phyloP scores from a whole-genome alignment of 2,113 vertebrate genomes.

The Corythaixoides concolor region DNA sequence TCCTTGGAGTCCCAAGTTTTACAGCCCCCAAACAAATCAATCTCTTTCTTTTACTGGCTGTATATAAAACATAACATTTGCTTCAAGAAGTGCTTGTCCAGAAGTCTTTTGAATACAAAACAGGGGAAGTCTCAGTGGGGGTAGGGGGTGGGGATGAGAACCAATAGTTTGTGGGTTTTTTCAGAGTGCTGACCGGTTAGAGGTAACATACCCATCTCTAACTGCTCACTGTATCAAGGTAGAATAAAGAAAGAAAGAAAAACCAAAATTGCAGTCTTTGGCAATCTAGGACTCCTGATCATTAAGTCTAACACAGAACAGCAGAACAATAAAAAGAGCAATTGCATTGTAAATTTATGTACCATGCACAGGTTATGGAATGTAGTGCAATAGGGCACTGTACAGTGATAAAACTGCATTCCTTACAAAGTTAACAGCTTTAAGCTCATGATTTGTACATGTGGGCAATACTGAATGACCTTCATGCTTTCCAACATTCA shows the following conservation, averaged over 20 bases:
- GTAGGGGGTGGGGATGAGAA: not conserved
- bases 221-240: not conserved
- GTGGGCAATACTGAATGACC: slow-evolving; percentile 20
- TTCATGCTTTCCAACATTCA: slow-evolving; percentile 11
- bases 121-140: not conserved
- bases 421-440: slow-evolving; percentile 26
- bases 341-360: slow-evolving; percentile 46
- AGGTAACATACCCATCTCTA: not conserved
- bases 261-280: not conserved
- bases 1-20: not conserved
- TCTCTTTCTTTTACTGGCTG: not conserved
- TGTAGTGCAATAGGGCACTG: slow-evolving; percentile 25
- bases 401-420: slow-evolving; percentile 19
- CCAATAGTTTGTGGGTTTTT: not conserved
- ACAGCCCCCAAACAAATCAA: not conserved
- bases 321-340: slow-evolving; percentile 40
- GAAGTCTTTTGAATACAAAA: not conserved
- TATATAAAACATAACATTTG: slow-evolving; percentile 17
- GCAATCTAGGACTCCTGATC: not conserved
- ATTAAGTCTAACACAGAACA: not conserved
- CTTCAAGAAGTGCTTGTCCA: slow-evolving; percentile 8
- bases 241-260: not conserved
- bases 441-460: slow-evolving; percentile 20
- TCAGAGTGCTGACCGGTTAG: not conserved
- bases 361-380: slow-evolving; percentile 42